Percentiles rank a stretch among this genome's conserved stretches.
Conservation (phyloP, 2,888 invertebrate species). For the Polyploca ridens region DNA sequence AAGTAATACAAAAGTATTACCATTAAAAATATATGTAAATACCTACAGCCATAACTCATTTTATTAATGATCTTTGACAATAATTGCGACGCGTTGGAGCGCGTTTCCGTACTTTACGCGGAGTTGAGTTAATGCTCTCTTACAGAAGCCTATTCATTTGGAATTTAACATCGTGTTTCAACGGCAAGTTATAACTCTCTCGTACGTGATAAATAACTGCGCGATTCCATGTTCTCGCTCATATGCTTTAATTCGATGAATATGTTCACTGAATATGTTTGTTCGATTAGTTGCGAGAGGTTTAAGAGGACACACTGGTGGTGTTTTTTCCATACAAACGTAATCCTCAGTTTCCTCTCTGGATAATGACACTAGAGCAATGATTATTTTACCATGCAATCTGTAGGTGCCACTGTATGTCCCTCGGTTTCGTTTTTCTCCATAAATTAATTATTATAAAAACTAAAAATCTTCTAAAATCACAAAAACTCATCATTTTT, state of each 20-base stretch:
- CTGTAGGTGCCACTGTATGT: no score
- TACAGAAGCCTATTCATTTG: conserved; percentile 69
- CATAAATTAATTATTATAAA: no score
- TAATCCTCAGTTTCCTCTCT: no score
- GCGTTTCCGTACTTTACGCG: conserved; percentile 63
- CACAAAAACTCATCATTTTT: no score
- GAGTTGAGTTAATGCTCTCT: conserved; percentile 69
- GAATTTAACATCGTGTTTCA: conserved; percentile 67
- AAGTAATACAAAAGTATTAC: no score
- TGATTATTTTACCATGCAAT: no score
- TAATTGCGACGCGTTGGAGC: conserved; percentile 64
- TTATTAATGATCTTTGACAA: conserved; percentile 60
- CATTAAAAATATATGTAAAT: not conserved
- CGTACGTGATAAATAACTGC: conserved; percentile 63
- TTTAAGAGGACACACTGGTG: no score
- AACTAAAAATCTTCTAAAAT: no score
- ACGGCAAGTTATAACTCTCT: conserved; percentile 51
- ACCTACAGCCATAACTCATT: conserved; percentile 8
- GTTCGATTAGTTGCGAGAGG: not conserved
- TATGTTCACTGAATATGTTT: conserved; percentile 55
- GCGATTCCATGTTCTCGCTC: conserved; percentile 56
- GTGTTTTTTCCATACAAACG: no score
- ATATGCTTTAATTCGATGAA: conserved; percentile 55
- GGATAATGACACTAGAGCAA: no score
- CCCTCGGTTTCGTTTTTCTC: no score